Conservation (phyloP, 37 sponge, comb jelly and placozoan genomes). For the Ianthella basta region DNA sequence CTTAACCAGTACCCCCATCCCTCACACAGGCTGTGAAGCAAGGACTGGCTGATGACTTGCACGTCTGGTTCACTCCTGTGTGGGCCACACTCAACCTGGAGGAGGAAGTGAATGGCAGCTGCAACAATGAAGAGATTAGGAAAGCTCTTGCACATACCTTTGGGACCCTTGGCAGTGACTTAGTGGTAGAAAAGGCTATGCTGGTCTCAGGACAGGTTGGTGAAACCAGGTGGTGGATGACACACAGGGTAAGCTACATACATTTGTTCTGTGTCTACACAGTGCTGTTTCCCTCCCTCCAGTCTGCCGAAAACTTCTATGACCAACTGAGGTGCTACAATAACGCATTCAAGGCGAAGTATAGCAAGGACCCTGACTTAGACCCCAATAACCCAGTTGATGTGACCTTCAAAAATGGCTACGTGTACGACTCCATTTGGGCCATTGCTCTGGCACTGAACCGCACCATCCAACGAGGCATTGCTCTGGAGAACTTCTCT, state of each 20-base stretch:
- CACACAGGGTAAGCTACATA: background rate
- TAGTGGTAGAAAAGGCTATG: background rate
- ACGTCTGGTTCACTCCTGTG: slow-evolving; percentile 4
- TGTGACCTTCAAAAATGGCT: slow-evolving; percentile 19
- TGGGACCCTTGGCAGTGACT: slow-evolving; percentile 2
- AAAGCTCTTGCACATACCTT: background rate
- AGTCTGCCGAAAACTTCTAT: too few relatives aligned
- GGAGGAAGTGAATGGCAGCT: background rate
- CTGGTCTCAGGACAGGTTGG: background rate
- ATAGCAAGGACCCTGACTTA: too few relatives aligned
- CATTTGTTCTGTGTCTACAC: background rate
- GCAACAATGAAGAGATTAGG: background rate
- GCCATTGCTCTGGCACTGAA: background rate
- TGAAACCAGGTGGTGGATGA: too few relatives aligned
- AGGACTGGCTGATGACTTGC: background rate
- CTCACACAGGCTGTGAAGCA: too few relatives aligned
- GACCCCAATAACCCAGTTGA: too few relatives aligned
- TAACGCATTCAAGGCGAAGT: too few relatives aligned
- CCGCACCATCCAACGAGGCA: background rate
- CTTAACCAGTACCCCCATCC: too few relatives aligned
- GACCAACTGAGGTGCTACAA: too few relatives aligned
- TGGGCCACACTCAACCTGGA: background rate
- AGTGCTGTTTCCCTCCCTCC: background rate
- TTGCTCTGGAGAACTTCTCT: background rate
- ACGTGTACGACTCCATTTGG: slow-evolving; percentile 21